Evolutionary conservation across 2,888 invertebrate genomes (phyloP).

Genomic region (Troilus luridus): DNA sequence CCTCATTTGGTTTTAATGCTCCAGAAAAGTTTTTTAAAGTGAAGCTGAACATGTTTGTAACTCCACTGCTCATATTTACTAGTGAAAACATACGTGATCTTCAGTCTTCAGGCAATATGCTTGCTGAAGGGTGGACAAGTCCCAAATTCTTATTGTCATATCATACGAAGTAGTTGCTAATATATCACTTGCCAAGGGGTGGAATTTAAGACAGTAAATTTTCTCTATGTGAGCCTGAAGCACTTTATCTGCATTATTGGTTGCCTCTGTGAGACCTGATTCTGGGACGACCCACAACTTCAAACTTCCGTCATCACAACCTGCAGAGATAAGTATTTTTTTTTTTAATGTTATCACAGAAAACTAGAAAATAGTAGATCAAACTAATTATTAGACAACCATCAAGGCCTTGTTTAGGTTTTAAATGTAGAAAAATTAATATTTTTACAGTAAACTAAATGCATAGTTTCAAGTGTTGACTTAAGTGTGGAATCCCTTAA

Average conservation of each 20-base stretch:
- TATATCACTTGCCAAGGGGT: constrained; percentile 89
- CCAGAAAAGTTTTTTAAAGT: too few relatives aligned
- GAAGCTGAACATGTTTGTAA: too few relatives aligned
- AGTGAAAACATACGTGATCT: constrained; percentile 57
- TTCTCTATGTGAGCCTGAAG: constrained; percentile 89
- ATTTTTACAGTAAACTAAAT: neutral
- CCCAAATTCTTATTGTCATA: constrained; percentile 91
- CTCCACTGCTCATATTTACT: too few relatives aligned
- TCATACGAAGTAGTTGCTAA: constrained; percentile 92
- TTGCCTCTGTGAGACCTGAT: constrained; percentile 81
- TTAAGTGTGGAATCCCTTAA: too few relatives aligned
- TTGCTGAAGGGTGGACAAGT: constrained; percentile 77
- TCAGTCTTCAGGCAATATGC: constrained; percentile 76
- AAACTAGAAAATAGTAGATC: neutral
- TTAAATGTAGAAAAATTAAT: neutral
- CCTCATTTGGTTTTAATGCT: too few relatives aligned
- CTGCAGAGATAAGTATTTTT: neutral
- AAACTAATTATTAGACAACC: neutral
- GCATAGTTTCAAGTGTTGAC: too few relatives aligned
- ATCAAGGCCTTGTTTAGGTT: neutral
- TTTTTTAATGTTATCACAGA: neutral
- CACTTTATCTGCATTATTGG: constrained; percentile 80
- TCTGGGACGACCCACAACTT: constrained; percentile 85
- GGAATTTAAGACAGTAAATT: constrained; percentile 91
- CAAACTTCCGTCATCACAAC: constrained; percentile 73